Conservation (phyloP, 92 coral and sea anemone species). For the Desmophyllum pertusum region DNA sequence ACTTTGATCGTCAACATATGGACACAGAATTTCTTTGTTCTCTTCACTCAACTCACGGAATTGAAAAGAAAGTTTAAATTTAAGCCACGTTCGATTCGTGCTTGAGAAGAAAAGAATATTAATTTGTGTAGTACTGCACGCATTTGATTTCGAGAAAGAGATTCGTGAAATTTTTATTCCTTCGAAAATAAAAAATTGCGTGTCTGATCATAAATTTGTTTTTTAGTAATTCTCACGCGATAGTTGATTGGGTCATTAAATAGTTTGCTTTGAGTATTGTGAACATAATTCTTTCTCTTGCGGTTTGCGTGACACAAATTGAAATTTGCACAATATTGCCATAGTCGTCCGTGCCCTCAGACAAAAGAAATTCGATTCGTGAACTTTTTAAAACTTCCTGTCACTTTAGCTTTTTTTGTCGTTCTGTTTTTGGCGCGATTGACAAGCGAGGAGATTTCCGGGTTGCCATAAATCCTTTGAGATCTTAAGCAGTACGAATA, state of each 20-base stretch:
- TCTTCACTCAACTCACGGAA: constrained; percentile 24
- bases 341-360: constrained; percentile 10
- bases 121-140: background rate
- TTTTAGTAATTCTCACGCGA: constrained; percentile 33
- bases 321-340: constrained; percentile 14
- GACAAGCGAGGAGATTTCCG: background rate
- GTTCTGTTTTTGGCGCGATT: background rate
- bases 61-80: background rate
- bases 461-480: background rate
- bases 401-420: background rate
- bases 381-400: constrained; percentile 39
- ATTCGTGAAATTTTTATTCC: background rate
- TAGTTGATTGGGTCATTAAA: constrained; percentile 27
- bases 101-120: constrained; percentile 10
- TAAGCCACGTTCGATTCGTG: background rate
- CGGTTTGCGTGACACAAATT: constrained; percentile 50
- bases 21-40: constrained; percentile 22
- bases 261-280: constrained; percentile 23
- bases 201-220: constrained; percentile 24
- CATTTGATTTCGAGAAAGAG: background rate
- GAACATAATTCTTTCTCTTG: constrained; percentile 4
- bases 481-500: background rate
- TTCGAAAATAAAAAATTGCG: constrained; percentile 9
- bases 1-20: constrained; percentile 3
- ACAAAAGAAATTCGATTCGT: constrained; percentile 34